Base-by-base conservation (phyloP, 2,797 vertebrate species). In the Anabas testudineus region DNA sequence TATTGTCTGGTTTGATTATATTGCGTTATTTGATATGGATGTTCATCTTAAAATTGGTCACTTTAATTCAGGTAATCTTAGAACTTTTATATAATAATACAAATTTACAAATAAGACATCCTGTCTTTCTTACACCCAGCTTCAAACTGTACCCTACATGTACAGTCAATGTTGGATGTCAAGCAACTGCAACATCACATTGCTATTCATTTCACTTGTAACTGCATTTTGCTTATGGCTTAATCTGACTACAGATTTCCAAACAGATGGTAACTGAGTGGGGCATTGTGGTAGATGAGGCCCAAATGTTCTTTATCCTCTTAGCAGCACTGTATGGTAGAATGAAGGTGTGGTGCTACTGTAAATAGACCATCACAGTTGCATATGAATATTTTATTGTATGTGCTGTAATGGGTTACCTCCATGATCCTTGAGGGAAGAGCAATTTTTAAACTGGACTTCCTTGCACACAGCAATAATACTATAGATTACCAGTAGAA, bases 321-420 rank as follows among this genome's bases (percentile, higher is more conserved):
- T 69, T 24, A 61, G 46, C 64, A 59, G 18, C 14, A 43, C 42
- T 48, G 43, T 43, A 57, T 34, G 14, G 60, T 26, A 2, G 34
- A 37, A 59, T 34, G 59, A 41, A 83, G 71, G 76, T 86, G 74
- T 85, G 72, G 78, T 67, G 76, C 72, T 59, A 36, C 59, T 67
- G 58, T 87, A 91, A 92, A 88, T 81, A 91, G 89, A 85, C 88
- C 90, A 90, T 87, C 68, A 55, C 56, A 79, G 87, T 91, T 77
- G 75, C 60, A 49, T 78, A 90, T 93, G 61, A 91, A 91, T 91
- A 90, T 91, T 91, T 90, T 59, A 92, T 87, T 62, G 59, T 67
- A 63, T 87, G 78, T 85, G 76, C 74, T 81, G 76, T 90, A 81
- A 85, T 84, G 80, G 81, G 60, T 84, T 73, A 74, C 81, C 76